Evolutionary conservation across 2,797 vertebrate genomes (phyloP), one percentile per base, ranked within the genome.

Genomic region (Lithobates sylvaticus): DNA sequence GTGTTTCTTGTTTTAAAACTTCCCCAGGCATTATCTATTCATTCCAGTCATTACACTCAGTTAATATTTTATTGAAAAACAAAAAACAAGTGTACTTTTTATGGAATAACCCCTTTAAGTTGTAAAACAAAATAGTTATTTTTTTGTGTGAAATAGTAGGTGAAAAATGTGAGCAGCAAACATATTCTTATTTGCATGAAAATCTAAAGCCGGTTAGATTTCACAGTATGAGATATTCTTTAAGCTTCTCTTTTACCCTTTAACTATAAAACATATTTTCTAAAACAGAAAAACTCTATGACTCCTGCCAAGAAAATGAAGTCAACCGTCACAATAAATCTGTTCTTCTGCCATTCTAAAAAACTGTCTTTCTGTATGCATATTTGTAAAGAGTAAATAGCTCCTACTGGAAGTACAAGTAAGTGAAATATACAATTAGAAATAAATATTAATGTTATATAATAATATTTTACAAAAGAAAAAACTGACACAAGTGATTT

Each of bases 141-240:
- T 26, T 67, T 67, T 67, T 61, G 21, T 61, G 65, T 67, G 9
- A 67, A 29, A 26, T 5, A 67, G 26, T 12, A 29, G 65, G 27
- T 13, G 65, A 39, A 67, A 67, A 29, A 67, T 67, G 65, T 36
- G 69, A 34, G 69, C 69, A 72, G 69, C 18, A 26, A 67, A 15
- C 65, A 67, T 67, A 67, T 67, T 67, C 65, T 36, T 34, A 72
- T 72, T 72, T 72, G 29, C 69, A 72, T 39, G 69, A 23, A 72
- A 72, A 36, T 72, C 23, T 39, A 72, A 72, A 72, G 26, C 27
- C 6, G 67, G 67, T 34, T 69, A 72, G 39, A 21, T 72, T 72
- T 21, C 69, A 27, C 69, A 72, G 69, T 34, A 72, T 29, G 27
- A 29, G 65, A 10, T 67, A 34, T 72, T 34, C 21, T 70, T 34